Evolutionary conservation across 1,140 invertebrate species (phyloP).

Genomic region (Protaetia brevitarsis): DNA sequence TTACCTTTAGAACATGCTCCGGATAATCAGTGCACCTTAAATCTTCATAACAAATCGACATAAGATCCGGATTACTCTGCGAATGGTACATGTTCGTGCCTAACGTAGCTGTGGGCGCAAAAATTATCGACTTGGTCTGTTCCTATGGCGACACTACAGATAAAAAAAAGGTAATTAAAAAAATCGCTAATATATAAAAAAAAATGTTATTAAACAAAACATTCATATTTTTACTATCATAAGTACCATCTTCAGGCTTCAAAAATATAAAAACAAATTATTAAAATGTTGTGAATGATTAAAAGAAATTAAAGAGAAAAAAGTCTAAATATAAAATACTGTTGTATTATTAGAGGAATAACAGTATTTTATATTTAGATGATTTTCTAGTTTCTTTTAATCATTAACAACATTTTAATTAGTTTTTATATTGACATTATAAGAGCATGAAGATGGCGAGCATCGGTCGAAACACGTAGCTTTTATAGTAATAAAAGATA

Average conservation of each 20-base stretch:
- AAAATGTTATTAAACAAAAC: neutral
- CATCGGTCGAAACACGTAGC: no score
- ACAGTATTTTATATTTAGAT: no score
- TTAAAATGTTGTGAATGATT: no score
- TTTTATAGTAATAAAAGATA: no score
- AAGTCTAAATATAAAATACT: no score
- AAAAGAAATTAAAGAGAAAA: no score
- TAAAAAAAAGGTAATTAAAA: neutral
- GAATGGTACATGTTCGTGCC: slow-evolving; percentile 67
- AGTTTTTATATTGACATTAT: no score
- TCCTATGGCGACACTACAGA: slow-evolving; percentile 39
- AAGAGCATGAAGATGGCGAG: no score
- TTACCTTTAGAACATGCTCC: slow-evolving; percentile 92
- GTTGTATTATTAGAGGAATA: no score
- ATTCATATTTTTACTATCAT: neutral
- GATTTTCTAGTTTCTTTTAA: no score
- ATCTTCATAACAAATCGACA: slow-evolving; percentile 76
- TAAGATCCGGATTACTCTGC: slow-evolving; percentile 88
- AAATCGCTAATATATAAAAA: neutral
- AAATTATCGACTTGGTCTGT: slow-evolving; percentile 47
- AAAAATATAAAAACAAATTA: no score
- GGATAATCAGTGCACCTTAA: slow-evolving; percentile 79
- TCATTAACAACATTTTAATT: no score
- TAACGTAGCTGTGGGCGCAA: slow-evolving; percentile 41
- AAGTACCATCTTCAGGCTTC: neutral